Percentiles rank a stretch among this genome's conserved stretches.
Evolutionary conservation across 2,113 vertebrate species (phyloP).

Genomic region (Hippocampus abdominalis): DNA sequence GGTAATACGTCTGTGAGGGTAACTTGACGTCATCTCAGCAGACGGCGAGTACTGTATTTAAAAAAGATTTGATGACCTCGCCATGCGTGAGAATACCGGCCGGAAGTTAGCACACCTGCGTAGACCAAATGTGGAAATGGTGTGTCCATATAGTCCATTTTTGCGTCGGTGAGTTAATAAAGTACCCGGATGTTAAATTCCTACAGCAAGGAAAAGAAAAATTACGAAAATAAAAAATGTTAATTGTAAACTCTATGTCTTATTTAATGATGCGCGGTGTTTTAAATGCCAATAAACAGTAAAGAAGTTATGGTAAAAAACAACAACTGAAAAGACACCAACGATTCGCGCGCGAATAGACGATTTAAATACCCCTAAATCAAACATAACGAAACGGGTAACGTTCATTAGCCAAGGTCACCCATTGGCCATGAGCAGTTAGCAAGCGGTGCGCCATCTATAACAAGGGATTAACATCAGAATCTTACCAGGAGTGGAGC

Average conservation of each 20-base stretch:
- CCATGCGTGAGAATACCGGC: too few relatives aligned
- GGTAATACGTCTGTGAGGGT: too few relatives aligned
- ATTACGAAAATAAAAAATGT: too few relatives aligned
- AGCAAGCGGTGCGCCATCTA: conserved; percentile 48
- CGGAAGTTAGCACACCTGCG: too few relatives aligned
- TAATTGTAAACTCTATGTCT: neutral
- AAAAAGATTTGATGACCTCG: too few relatives aligned
- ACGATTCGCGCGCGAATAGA: neutral
- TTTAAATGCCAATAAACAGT: too few relatives aligned
- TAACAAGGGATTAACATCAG: neutral
- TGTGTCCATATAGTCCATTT: neutral
- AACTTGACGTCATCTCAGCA: too few relatives aligned
- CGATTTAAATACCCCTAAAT: neutral
- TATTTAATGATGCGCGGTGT: neutral
- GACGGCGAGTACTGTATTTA: too few relatives aligned
- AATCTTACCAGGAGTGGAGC: conserved; percentile 68
- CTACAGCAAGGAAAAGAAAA: too few relatives aligned
- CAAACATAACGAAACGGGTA: neutral
- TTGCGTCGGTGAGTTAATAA: neutral
- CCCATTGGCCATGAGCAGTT: neutral
- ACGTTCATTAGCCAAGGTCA: neutral
- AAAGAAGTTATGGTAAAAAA: neutral
- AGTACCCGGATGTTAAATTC: neutral
- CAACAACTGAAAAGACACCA: neutral
- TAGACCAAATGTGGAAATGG: too few relatives aligned